Evolutionary conservation across 2,888 invertebrate species (phyloP).

Genomic region (Hartigia nigra): DNA sequence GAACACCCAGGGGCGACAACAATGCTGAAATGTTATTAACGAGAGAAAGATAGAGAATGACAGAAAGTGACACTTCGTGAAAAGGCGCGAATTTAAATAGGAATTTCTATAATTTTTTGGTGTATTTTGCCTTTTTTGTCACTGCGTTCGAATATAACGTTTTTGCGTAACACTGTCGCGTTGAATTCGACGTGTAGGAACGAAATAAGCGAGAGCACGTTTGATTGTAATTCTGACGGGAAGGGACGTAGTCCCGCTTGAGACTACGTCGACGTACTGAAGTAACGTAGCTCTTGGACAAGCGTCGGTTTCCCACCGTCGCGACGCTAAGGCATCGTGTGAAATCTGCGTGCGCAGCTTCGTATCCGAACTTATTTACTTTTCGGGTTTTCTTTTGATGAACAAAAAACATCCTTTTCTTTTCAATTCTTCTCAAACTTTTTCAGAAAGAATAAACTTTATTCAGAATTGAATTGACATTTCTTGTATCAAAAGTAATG

Average conservation of each 20-base stretch:
- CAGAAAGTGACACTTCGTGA: slow-evolving; percentile 20
- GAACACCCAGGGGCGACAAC: slow-evolving; percentile 8
- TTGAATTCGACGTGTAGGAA: background rate
- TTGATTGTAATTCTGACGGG: slow-evolving; percentile 26
- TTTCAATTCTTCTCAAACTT: background rate
- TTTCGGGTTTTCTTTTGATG: background rate
- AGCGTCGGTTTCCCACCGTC: slow-evolving; percentile 20
- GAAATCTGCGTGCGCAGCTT: slow-evolving; percentile 27
- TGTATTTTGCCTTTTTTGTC: slow-evolving; percentile 1
- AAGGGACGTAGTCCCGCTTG: slow-evolving; percentile 35
- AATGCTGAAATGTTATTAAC: slow-evolving; percentile 1
- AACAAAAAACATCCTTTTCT: background rate
- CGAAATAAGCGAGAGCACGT: slow-evolving; percentile 28
- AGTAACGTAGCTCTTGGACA: slow-evolving; percentile 10
- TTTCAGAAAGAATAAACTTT: background rate
- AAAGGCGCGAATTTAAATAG: slow-evolving; percentile 9
- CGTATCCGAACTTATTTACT: background rate
- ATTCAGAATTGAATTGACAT: background rate
- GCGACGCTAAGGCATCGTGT: slow-evolving; percentile 25
- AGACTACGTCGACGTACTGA: slow-evolving; percentile 37
- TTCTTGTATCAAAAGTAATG: background rate
- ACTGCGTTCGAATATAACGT: slow-evolving; percentile 16
- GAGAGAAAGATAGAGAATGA: background rate
- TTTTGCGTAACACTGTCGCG: slow-evolving; percentile 12
- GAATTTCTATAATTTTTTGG: slow-evolving; percentile 11